phyloP scores from a whole-genome alignment of 2,797 vertebrate species.

The Chloroceryle inda region DNA sequence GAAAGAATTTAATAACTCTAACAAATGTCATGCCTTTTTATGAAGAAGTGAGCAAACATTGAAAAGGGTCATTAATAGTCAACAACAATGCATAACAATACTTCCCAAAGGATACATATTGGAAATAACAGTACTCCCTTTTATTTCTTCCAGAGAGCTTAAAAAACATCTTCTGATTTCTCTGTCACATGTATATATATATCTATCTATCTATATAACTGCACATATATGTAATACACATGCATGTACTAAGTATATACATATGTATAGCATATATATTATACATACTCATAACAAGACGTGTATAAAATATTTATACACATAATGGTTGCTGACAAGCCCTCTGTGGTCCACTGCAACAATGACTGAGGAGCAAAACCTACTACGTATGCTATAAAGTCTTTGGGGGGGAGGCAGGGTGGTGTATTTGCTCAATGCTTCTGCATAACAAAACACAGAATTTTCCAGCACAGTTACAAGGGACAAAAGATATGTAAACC shows the following conservation, averaged over 20 bases:
- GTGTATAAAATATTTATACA: rapidly evolving
- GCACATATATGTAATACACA: not conserved
- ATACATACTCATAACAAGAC: not conserved
- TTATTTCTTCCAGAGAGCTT: not conserved
- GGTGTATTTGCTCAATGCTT: not conserved
- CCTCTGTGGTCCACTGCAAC: not conserved
- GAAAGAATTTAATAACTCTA: not conserved
- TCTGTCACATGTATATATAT: not conserved
- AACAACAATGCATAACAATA: not conserved
- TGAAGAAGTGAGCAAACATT: not conserved
- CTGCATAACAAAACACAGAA: not conserved
- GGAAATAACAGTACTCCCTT: not conserved
- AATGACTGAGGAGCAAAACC: not conserved
- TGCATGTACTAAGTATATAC: not conserved
- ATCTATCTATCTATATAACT: not conserved
- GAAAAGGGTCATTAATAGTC: not conserved
- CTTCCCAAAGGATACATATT: not conserved
- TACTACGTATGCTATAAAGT: not conserved
- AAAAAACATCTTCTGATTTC: not conserved
- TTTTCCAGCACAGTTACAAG: not conserved
- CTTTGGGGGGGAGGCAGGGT: rapidly evolving
- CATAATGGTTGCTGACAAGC: not conserved
- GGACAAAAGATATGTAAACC: not conserved
- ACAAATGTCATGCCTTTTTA: not conserved
- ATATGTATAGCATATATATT: not conserved